phyloP scores from a whole-genome alignment of 2,888 invertebrate genomes.

The Clistopyga incitator region DNA sequence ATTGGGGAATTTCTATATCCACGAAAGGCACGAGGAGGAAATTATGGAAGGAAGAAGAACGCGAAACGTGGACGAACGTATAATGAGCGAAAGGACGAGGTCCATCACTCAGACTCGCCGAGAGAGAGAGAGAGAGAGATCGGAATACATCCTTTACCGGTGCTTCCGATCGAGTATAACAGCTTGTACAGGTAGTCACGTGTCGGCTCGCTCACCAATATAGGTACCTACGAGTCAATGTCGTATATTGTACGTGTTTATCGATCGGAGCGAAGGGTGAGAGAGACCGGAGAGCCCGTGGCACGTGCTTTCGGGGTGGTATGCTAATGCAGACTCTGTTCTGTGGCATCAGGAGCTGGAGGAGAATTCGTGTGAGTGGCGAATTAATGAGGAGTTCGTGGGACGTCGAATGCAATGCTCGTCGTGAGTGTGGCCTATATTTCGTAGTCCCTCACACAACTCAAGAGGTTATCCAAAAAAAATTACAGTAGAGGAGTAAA shows the following conservation, averaged over 20 bases:
- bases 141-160: not conserved
- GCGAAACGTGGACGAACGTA: conserved; percentile 66
- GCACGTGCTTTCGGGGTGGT: conserved; percentile 59
- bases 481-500: too few species aligned
- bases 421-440: conserved; percentile 44
- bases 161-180: conserved; percentile 8
- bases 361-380: conserved; percentile 45
- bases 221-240: conserved; percentile 10
- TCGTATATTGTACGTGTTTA: conserved; percentile 33
- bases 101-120: conserved; percentile 18
- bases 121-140: not conserved
- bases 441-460: conserved; percentile 31
- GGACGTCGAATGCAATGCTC: conserved; percentile 39
- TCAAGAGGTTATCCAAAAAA: not conserved
- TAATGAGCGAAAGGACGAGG: conserved; percentile 41
- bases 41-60: conserved; percentile 44
- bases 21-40: conserved; percentile 17
- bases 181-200: conserved; percentile 6
- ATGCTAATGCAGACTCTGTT: conserved; percentile 36
- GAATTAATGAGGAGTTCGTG: conserved; percentile 59
- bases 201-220: conserved; percentile 15
- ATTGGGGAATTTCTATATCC: conserved; percentile 65
- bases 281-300: conserved; percentile 4
- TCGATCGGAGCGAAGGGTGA: conserved; percentile 44
- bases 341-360: conserved; percentile 2